Percentiles rank a stretch among this genome's conserved stretches.
phyloP scores from a whole-genome alignment of 2,113 vertebrate genomes.

The Heterochromis multidens region DNA sequence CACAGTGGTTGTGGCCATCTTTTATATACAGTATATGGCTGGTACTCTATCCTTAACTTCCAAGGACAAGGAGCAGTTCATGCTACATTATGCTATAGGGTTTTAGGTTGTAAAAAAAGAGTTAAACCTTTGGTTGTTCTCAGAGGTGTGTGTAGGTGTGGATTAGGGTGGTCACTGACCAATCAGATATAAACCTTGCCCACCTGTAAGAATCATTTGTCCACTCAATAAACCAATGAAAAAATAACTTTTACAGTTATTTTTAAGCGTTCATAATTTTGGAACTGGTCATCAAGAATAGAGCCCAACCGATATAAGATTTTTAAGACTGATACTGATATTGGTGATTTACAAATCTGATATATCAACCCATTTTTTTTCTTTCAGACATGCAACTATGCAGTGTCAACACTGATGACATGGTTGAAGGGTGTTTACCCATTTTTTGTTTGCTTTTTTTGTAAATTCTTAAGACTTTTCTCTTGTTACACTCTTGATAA shows the following conservation, averaged over 20 bases:
- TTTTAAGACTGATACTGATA: background rate
- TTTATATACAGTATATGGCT: background rate
- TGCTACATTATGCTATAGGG: background rate
- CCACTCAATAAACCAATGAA: background rate
- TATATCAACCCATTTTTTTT: background rate
- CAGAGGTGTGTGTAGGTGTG: background rate
- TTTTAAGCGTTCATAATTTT: too few species aligned
- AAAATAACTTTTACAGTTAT: background rate
- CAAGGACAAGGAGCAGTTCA: background rate
- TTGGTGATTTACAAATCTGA: background rate
- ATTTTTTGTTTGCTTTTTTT: background rate
- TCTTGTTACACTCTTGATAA: background rate
- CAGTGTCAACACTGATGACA: background rate
- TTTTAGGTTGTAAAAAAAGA: background rate
- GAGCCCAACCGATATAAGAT: background rate
- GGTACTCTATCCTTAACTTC: background rate
- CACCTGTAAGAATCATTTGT: background rate
- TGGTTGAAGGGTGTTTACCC: background rate
- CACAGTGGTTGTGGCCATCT: too few species aligned
- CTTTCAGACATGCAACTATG: background rate
- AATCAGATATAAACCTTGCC: background rate
- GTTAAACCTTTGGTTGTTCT: rapidly evolving
- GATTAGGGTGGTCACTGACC: background rate
- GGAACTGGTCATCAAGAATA: too few species aligned
- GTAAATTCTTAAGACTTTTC: background rate